A percentile compares a stretch with the other conserved stretches of the same genome.
phyloP scores from a whole-genome alignment of 1,140 invertebrate species.

The Lepidurus couesii region DNA sequence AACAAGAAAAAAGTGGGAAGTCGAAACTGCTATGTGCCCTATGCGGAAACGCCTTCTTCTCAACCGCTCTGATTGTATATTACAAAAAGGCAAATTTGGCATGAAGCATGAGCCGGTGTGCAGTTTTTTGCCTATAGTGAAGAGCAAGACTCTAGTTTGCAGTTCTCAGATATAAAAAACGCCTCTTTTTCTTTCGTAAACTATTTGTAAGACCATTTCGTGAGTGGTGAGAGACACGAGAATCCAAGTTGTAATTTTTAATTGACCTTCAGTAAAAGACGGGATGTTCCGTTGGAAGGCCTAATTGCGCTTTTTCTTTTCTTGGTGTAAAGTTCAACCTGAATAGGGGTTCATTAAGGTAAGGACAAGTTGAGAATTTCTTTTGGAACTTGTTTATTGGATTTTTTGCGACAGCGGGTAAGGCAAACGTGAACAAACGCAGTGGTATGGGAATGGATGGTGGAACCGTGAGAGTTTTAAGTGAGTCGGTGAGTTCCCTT shows the following conservation, averaged over 20 bases:
- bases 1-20: too few species aligned
- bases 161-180: too few species aligned
- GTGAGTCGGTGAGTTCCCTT: neutral
- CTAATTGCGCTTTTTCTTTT: neutral
- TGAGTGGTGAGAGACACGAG: neutral
- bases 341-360: neutral
- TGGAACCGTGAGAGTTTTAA: too few species aligned
- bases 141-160: too few species aligned
- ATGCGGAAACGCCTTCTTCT: neutral
- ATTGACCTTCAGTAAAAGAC: neutral
- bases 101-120: neutral
- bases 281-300: neutral
- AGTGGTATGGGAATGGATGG: neutral
- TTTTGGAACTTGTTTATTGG: neutral
- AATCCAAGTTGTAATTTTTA: neutral
- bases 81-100: neutral
- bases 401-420: neutral
- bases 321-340: neutral
- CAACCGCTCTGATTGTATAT: neutral
- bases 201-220: neutral
- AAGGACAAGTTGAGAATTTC: neutral
- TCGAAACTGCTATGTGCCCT: neutral
- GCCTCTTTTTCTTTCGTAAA: too few species aligned
- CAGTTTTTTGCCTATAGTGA: too few species aligned
- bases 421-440: neutral